Evolutionary conservation across 1,140 invertebrate genomes (phyloP).

Genomic region (Rhyzopertha dominica): DNA sequence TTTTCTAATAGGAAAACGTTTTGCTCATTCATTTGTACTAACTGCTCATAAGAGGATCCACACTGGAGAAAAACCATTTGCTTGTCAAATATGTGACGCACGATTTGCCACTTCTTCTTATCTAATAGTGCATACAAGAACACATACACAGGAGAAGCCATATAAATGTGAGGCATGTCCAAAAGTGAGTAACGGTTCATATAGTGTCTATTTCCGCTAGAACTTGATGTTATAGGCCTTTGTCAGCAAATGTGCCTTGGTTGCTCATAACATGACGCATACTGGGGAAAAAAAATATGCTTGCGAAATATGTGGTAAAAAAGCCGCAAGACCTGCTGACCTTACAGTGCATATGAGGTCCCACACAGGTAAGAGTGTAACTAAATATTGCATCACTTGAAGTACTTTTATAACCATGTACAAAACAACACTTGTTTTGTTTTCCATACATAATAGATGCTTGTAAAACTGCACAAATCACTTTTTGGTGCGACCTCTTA

Average conservation of each 20-base stretch:
- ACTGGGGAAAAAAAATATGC: conserved; percentile 42
- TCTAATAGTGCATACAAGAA: conserved; percentile 77
- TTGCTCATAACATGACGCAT: conserved; percentile 39
- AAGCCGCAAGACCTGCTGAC: conserved; percentile 29
- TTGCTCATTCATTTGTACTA: conserved; percentile 35
- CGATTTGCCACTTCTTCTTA: conserved; percentile 63
- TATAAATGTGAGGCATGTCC: conserved; percentile 33
- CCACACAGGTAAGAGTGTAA: conserved; percentile 44
- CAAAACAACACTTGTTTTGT: no score
- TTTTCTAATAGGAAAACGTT: conserved; percentile 29
- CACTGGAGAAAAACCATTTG: conserved; percentile 59
- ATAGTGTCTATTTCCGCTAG: background rate
- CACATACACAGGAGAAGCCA: conserved; percentile 51
- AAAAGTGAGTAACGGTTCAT: conserved; percentile 23
- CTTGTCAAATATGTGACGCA: conserved; percentile 54
- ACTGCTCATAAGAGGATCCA: conserved; percentile 51
- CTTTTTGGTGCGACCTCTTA: no score
- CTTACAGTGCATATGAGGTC: conserved; percentile 50
- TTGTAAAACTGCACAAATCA: no score
- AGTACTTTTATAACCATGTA: no score
- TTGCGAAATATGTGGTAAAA: conserved; percentile 36
- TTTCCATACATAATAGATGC: no score
- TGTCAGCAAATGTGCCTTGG: conserved; percentile 32
- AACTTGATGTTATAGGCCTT: conserved; percentile 23
- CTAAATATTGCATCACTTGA: no score